Evolutionary conservation across 1,140 invertebrate species (phyloP).

Genomic region (Leptopilina clavipes): DNA sequence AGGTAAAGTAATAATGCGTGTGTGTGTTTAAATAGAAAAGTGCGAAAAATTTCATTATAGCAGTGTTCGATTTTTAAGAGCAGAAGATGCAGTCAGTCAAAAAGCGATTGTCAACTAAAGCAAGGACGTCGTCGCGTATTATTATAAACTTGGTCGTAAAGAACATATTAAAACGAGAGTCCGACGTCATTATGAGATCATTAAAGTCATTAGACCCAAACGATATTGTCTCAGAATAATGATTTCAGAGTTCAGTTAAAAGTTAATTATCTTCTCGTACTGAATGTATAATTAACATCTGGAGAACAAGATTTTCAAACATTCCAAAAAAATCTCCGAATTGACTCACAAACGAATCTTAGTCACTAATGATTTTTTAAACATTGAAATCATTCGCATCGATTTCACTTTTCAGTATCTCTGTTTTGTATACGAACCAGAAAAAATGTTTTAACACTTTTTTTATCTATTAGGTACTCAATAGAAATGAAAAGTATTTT

Average conservation of each 20-base stretch:
- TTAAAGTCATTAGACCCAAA: slow-evolving; percentile 18
- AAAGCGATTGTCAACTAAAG: background rate
- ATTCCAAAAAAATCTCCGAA: background rate
- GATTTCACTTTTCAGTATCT: background rate
- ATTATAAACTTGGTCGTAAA: background rate
- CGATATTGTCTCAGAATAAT: slow-evolving; percentile 14
- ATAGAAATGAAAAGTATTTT: too few relatives aligned
- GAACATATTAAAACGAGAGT: slow-evolving; percentile 7
- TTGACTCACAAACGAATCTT: background rate
- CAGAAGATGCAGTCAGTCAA: background rate
- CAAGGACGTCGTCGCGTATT: background rate
- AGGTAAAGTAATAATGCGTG: background rate
- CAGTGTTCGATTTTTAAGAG: too few relatives aligned
- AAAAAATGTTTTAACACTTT: background rate
- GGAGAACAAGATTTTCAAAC: background rate
- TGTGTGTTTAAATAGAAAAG: background rate
- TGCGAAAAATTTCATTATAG: too few relatives aligned
- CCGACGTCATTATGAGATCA: slow-evolving; percentile 30
- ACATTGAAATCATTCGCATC: background rate
- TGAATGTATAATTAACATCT: background rate
- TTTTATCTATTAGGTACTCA: background rate
- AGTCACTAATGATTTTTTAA: slow-evolving; percentile 3
- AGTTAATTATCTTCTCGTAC: background rate
- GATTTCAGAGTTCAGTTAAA: slow-evolving; percentile 26
- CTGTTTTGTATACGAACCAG: background rate